Evolutionary conservation across 2,113 vertebrate species (phyloP).

Genomic region (Sylvia atricapilla): DNA sequence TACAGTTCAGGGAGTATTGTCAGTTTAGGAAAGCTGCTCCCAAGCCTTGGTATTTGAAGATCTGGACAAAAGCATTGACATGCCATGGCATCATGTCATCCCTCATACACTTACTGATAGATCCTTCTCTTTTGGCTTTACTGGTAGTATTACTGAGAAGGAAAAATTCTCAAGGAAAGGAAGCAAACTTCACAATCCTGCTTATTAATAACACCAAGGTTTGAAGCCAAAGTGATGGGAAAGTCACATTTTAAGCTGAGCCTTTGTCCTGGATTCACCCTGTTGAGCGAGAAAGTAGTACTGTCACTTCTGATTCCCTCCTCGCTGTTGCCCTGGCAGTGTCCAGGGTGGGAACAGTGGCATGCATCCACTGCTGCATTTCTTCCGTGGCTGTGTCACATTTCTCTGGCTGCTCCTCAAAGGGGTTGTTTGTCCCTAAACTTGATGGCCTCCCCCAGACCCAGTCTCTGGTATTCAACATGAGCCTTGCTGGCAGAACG

Average conservation of each 20-base stretch:
- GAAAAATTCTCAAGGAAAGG: neutral
- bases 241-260: slow-evolving; percentile 26
- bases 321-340: neutral
- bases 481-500: neutral
- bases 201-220: neutral
- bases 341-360: slow-evolving; percentile 17
- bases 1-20: neutral
- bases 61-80: neutral
- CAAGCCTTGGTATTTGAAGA: neutral
- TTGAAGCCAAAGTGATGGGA: neutral
- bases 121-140: neutral
- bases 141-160: neutral
- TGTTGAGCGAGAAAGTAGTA: neutral
- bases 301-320: slow-evolving; percentile 41
- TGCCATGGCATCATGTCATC: neutral
- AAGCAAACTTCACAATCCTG: neutral
- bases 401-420: neutral
- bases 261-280: slow-evolving; percentile 22
- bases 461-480: accelerated
- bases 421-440: neutral
- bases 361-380: neutral
- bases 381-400: accelerated
- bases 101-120: neutral
- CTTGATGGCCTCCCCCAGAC: neutral
- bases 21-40: neutral